phyloP scores from a whole-genome alignment of 2,888 invertebrate species.

The Amiota minor region DNA sequence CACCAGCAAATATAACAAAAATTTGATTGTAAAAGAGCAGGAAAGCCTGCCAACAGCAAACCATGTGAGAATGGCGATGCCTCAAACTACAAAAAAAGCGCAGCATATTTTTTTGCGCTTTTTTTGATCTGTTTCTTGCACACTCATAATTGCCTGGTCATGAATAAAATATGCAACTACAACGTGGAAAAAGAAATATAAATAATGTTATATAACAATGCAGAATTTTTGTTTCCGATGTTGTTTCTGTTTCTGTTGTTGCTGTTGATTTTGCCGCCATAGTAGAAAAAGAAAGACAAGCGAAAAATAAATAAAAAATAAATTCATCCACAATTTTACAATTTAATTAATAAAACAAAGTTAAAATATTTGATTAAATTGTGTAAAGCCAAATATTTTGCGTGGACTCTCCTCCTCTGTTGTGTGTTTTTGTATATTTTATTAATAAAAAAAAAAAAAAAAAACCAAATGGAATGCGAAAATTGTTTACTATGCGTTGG shows the following conservation, averaged over 20 bases:
- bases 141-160: conserved; percentile 19
- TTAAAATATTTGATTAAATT: conserved; percentile 58
- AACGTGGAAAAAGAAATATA: neutral
- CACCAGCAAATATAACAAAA: neutral
- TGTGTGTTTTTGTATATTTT: too few relatives aligned
- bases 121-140: neutral
- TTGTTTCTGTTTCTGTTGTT: neutral
- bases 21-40: neutral
- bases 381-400: conserved; percentile 48
- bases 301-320: neutral
- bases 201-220: neutral
- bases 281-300: neutral
- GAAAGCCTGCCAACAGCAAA: conserved; percentile 14
- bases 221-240: neutral
- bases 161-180: conserved; percentile 19
- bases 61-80: neutral
- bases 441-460: too few relatives aligned
- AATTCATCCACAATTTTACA: conserved; percentile 27
- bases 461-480: too few relatives aligned
- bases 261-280: neutral
- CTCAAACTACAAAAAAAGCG: neutral
- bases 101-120: conserved; percentile 14
- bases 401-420: neutral
- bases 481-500: too few relatives aligned
- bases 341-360: conserved; percentile 54